Base-by-base conservation (phyloP, 2,113 vertebrate species). In the Pungitius pungitius region DNA sequence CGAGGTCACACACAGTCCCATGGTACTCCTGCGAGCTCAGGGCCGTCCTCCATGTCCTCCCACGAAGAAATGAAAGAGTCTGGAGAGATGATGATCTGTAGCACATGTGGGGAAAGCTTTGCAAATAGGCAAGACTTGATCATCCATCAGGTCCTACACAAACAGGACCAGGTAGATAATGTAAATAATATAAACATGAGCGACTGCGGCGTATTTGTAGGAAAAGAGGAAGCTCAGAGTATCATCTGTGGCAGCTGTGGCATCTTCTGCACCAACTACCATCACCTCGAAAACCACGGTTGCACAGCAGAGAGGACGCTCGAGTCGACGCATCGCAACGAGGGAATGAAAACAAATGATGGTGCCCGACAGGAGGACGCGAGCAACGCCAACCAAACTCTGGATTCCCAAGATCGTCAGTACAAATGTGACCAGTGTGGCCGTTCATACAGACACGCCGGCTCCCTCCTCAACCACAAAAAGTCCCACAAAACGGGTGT, bases 381-480 rank as follows among this genome's bases (percentile, higher is more conserved):
- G 0, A 66, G 45, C 47, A 59, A 6, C 1, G 6, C 63, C 3
- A 85, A 67, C 72, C 87, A 76, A 2, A 26, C 69, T 12, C 22
- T 15, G 10, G 81, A 69, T 12, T 15, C 45, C 0, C 80, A 77
- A 65, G 86, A 72, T 60, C 88, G 95, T n/a, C 94, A 93, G 14
- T 95, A 95, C 85, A 89, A 84, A 73, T 97, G 96, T 71, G 93
- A 94, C 37, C 95, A 96, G 33, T 97, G 96, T 70, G 95, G 95
- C 11, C 95, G 96, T 24, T 93, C 95, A 0, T 97, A 97, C 54
- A 94, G 95, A 73, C 96, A 97, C 0, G 93, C 95, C 0, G 95
- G 95, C 26, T 96, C 95, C 7, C 94, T 97, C 42, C 94, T 96
- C 9, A 97, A 97, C 86, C 96, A 97, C 83, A 96, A 95, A 62